These are phyloP conservation scores for Phasia obesa DNA, from an alignment of 2,888 invertebrate genomes.

Conservation along the genomic window DNA sequence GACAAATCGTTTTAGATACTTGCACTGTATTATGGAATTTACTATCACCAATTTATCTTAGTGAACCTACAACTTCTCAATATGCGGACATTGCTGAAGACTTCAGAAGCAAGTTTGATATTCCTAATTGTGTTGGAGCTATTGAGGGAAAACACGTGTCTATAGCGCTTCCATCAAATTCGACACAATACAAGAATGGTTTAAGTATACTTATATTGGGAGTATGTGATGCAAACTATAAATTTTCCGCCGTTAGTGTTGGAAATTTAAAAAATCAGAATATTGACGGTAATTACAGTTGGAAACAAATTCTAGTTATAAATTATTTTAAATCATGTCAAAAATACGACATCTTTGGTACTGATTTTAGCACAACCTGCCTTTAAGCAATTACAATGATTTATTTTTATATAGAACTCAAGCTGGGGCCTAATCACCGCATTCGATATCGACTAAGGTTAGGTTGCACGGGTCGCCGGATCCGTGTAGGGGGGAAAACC, in stretches of 20 bases:
- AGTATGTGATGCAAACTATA: slow-evolving; percentile 48
- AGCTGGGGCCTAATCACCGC: too few relatives aligned
- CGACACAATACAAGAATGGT: slow-evolving; percentile 25
- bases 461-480: too few relatives aligned
- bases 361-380: too few relatives aligned
- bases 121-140: slow-evolving; percentile 60
- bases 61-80: slow-evolving; percentile 33
- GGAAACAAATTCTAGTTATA: too few relatives aligned
- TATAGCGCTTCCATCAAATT: slow-evolving; percentile 36
- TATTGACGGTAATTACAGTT: slow-evolving; percentile 38
- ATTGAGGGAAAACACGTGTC: slow-evolving; percentile 41
- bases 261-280: slow-evolving; percentile 20
- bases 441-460: too few relatives aligned
- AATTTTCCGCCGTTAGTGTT: slow-evolving; percentile 30
- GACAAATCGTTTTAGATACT: slow-evolving; percentile 40
- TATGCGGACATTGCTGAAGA: slow-evolving; percentile 57
- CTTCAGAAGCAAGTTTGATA: slow-evolving; percentile 53
- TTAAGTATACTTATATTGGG: slow-evolving; percentile 38
- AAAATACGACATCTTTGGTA: too few relatives aligned
- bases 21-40: slow-evolving; percentile 37
- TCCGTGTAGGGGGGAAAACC: too few relatives aligned
- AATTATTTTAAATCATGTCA: too few relatives aligned
- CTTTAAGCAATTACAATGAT: too few relatives aligned
- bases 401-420: too few relatives aligned
- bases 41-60: slow-evolving; percentile 39